Evolutionary conservation across 2,113 vertebrate genomes (phyloP).

Genomic region (Albula goreensis): DNA sequence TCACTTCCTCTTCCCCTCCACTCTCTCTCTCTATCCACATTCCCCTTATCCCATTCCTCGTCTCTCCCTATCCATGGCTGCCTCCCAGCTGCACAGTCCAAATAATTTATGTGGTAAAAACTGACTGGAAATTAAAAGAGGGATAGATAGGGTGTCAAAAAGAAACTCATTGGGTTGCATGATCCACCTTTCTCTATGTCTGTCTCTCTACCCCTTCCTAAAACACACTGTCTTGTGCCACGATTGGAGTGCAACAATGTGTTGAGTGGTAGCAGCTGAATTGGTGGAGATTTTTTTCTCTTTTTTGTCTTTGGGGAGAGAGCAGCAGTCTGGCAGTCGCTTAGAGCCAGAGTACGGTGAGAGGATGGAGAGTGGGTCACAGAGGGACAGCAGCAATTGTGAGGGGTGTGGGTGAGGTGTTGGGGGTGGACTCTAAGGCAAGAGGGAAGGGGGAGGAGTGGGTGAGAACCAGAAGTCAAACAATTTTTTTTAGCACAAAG

Average conservation of each 20-base stretch:
- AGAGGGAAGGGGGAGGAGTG: neutral
- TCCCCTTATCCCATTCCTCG: neutral
- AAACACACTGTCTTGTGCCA: neutral
- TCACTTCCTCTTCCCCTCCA: neutral
- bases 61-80: constrained; percentile 15
- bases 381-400: neutral
- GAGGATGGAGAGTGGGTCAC: neutral
- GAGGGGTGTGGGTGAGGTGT: neutral
- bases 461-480: neutral
- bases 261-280: constrained; percentile 13
- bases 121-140: constrained; percentile 23
- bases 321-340: neutral
- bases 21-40: neutral
- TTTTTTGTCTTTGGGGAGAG: neutral
- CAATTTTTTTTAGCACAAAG: neutral
- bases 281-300: neutral
- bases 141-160: constrained; percentile 15
- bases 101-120: constrained; percentile 20
- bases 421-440: neutral
- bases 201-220: neutral
- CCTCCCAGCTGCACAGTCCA: constrained; percentile 12
- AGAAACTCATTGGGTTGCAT: neutral
- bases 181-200: neutral
- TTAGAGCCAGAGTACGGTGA: neutral
- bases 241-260: constrained; percentile 14